Evolutionary conservation across 2,888 invertebrate genomes (phyloP).

Genomic region (Rhyacophila evoluta): DNA sequence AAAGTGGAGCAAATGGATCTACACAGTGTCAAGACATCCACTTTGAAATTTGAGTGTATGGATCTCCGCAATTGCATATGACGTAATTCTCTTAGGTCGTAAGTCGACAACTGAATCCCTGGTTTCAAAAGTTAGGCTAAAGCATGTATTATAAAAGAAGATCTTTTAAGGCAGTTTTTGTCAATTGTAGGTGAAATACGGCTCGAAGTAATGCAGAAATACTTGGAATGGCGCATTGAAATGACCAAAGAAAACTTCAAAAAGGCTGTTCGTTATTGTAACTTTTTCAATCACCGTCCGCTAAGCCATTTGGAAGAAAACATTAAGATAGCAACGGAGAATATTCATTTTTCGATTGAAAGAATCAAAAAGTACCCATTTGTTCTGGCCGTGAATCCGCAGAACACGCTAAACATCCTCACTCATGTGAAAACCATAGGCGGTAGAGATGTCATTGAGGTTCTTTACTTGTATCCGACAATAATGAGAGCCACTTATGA

Average conservation of each 20-base stretch:
- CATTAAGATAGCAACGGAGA: constrained; percentile 61
- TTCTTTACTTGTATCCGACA: constrained; percentile 65
- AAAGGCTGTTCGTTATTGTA: constrained; percentile 27
- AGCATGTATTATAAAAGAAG: too few species aligned
- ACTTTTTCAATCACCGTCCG: constrained; percentile 63
- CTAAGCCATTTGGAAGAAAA: constrained; percentile 63
- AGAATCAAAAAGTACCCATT: constrained; percentile 67
- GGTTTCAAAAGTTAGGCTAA: too few species aligned
- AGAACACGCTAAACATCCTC: constrained; percentile 63
- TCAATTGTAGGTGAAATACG: constrained; percentile 28
- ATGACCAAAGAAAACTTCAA: constrained; percentile 36
- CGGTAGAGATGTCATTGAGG: constrained; percentile 66
- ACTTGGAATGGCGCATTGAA: constrained; percentile 39
- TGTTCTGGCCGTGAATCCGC: constrained; percentile 64
- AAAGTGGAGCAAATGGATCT: too few species aligned
- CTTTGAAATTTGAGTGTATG: too few species aligned
- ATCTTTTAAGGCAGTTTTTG: too few species aligned
- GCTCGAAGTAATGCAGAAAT: constrained; percentile 42
- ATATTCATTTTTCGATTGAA: constrained; percentile 61
- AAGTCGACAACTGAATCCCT: too few species aligned
- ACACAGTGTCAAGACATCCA: too few species aligned
- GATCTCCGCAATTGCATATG: too few species aligned
- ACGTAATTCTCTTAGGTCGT: too few species aligned
- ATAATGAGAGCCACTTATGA: constrained; percentile 62
- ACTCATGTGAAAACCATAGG: constrained; percentile 61